phyloP scores from a whole-genome alignment of 2,113 vertebrate genomes.

The Laticauda laticaudata region DNA sequence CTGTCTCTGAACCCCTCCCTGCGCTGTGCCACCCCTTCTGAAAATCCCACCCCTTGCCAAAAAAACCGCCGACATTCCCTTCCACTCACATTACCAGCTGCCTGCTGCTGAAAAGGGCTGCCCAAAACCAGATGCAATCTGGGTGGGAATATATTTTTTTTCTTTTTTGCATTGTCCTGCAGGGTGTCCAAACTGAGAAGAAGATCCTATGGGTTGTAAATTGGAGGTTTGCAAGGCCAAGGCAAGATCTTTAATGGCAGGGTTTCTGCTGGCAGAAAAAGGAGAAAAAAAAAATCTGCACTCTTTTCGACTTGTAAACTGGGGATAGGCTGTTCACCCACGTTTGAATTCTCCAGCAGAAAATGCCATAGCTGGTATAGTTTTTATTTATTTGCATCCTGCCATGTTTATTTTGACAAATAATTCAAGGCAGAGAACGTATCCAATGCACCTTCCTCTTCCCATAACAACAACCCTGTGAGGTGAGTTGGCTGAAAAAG shows the following conservation, averaged over 20 bases:
- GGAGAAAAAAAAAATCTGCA: background rate
- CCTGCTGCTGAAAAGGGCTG: background rate
- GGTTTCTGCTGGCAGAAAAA: background rate
- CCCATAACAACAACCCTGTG: background rate
- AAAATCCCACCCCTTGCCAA: background rate
- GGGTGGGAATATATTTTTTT: background rate
- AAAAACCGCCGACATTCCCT: background rate
- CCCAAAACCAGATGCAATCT: background rate
- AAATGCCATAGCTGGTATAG: background rate
- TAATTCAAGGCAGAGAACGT: background rate
- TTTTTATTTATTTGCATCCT: background rate
- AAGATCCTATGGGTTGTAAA: background rate
- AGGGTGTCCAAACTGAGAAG: background rate
- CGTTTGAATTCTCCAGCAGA: background rate
- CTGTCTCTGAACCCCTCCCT: background rate
- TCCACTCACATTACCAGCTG: background rate
- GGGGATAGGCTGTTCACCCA: background rate
- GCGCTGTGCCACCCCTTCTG: background rate
- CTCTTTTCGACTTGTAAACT: too few relatives aligned
- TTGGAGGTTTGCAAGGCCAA: background rate
- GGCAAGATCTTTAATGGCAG: background rate
- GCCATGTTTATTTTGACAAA: background rate
- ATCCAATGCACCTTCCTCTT: background rate
- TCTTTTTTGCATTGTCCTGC: background rate
- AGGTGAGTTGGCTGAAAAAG: background rate